Base-by-base conservation (phyloP, 2,113 vertebrate genomes). In the Axis porcinus region DNA sequence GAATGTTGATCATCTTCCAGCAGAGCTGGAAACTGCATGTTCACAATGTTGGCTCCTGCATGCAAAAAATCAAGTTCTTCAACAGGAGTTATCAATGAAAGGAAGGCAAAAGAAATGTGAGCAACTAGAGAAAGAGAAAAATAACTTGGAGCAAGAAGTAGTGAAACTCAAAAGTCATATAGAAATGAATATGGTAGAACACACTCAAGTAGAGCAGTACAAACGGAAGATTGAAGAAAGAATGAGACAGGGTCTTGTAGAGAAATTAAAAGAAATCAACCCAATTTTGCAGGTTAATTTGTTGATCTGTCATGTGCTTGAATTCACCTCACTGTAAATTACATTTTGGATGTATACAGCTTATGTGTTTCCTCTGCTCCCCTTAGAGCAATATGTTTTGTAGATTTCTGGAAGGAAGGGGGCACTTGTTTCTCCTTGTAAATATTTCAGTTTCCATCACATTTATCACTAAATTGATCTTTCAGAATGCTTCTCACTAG, bases 231-330 rank as follows among this genome's bases (percentile, higher is more conserved):
- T 99, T 2, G 99, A 99, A 97, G 99, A 99, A 78, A 97, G 98
- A 94, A 99, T 99, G 23, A 98, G 98, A 11, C 99, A 99, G 96
- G 99, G 99, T 90, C 74, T 99, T 67, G 98, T 98, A 28, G 99
- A 99, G 93, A 99, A 99, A 92, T 97, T 99, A 50, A 99, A 99
- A 97, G 99, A 99, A 98, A 99, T 99, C 97, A 99, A 99, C 98
- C 91, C 99, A 2, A 99, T 99, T 98, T 98, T 99, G 94, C 99
- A 99, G 99, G 99, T 99, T 97, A 92, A 36, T 91, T 58, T 90
- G 33, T 81, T 95, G 83, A n/a, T 94, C 33, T 33, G 0, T 0
- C 88, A 15, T 55, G 21, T 57, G 2, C 28, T 84, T 50, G 43
- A 30, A 74, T 78, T 94, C 27, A 62, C 88, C 57, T 54, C 8